Conservation (phyloP, 2,113 vertebrate genomes). For the Tragelaphus buxtoni region DNA sequence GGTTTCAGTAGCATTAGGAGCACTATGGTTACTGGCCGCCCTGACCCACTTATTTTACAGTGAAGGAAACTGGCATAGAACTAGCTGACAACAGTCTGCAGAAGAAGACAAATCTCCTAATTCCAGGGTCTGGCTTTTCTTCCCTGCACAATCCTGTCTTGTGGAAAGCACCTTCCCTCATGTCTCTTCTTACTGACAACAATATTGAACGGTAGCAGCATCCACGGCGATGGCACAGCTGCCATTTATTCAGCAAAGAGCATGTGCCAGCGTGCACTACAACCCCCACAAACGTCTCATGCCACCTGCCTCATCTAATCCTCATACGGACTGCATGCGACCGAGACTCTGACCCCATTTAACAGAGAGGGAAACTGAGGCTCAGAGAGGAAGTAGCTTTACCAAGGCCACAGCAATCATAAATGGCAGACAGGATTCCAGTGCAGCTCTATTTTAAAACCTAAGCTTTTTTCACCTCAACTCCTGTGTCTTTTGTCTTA, state of each 20-base stretch:
- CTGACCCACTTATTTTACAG: background rate
- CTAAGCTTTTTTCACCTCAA: accelerated
- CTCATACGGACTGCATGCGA: accelerated
- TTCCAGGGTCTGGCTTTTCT: background rate
- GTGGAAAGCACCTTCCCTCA: background rate
- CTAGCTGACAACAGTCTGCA: too few relatives aligned
- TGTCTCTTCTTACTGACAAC: background rate
- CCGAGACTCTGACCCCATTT: background rate
- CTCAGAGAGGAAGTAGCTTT: background rate
- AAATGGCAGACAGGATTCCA: background rate
- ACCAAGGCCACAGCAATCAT: background rate
- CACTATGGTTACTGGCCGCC: background rate
- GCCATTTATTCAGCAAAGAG: accelerated
- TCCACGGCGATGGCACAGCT: background rate
- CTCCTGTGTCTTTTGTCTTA: background rate
- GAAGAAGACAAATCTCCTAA: background rate
- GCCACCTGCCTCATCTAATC: background rate
- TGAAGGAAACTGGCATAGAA: background rate
- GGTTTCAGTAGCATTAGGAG: background rate
- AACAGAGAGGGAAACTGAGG: background rate
- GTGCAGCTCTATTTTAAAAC: accelerated
- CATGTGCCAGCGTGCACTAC: accelerated
- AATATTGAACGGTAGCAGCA: accelerated
- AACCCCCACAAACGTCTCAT: accelerated
- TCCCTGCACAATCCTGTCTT: background rate